Percentiles rank a stretch among this genome's conserved stretches.
phyloP scores from a whole-genome alignment of 2,888 invertebrate species.

The Gryllus longicercus region DNA sequence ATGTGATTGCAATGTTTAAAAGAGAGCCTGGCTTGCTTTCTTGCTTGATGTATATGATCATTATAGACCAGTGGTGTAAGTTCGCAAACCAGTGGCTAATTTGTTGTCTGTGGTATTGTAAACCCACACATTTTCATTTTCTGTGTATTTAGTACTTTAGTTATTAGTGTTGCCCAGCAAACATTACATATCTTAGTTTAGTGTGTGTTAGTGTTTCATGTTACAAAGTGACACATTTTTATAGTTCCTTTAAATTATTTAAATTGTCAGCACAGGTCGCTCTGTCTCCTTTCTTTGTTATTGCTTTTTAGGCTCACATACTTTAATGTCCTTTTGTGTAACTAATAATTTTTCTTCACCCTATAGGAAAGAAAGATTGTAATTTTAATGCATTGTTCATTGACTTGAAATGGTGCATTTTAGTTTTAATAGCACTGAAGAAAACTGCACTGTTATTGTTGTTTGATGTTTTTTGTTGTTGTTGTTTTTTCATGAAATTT shows the following conservation, averaged over 20 bases:
- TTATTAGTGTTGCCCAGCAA: not conserved
- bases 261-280: not conserved
- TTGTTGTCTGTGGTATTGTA: conserved; percentile 17
- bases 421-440: too few relatives aligned
- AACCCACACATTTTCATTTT: not conserved
- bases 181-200: not conserved
- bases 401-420: too few relatives aligned
- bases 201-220: not conserved
- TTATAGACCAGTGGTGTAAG: conserved; percentile 11
- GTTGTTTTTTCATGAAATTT: too few relatives aligned
- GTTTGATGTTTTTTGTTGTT: too few relatives aligned
- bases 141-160: conserved; percentile 22
- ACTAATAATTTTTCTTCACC: too few relatives aligned
- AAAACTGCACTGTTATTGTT: too few relatives aligned
- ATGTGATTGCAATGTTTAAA: conserved; percentile 27
- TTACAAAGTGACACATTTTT: not conserved
- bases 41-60: conserved; percentile 23
- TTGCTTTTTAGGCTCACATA: too few relatives aligned
- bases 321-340: too few relatives aligned
- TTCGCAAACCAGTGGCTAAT: conserved; percentile 19
- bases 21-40: conserved; percentile 28
- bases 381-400: too few relatives aligned
- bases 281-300: not conserved
- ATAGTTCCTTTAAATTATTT: not conserved
- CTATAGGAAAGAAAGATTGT: too few relatives aligned